Percentiles rank a stretch among this genome's conserved stretches.
Evolutionary conservation across 2,113 vertebrate genomes (phyloP).

Genomic region (Excalfactoria chinensis): DNA sequence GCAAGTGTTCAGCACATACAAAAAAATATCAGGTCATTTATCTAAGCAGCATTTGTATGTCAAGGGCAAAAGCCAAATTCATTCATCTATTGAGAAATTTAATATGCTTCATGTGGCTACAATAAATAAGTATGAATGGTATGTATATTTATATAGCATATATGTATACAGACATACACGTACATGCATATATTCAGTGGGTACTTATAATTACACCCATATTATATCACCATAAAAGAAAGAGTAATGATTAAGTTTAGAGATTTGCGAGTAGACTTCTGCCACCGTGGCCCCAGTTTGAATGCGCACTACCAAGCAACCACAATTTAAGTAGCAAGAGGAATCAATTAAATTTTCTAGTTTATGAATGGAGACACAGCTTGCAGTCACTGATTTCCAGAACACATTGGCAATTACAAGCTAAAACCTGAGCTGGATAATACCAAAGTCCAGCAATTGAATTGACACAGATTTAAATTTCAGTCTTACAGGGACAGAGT

Average conservation of each 20-base stretch:
- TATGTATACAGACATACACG: rapidly evolving
- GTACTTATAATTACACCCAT: not conserved
- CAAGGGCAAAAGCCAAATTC: not conserved
- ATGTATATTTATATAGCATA: not conserved
- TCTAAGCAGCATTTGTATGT: not conserved
- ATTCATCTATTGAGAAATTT: not conserved
- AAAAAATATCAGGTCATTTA: not conserved
- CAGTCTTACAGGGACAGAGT: not conserved
- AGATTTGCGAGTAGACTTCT: not conserved
- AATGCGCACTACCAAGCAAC: not conserved
- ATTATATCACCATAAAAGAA: not conserved
- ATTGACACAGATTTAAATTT: not conserved
- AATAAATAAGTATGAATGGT: not conserved
- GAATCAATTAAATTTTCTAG: conserved; percentile 33
- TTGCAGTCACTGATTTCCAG: not conserved
- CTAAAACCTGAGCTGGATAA: not conserved
- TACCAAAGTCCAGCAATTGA: not conserved
- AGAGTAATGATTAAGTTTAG: not conserved
- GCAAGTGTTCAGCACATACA: not conserved
- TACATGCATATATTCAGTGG: not conserved
- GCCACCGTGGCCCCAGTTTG: not conserved
- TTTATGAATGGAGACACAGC: not conserved
- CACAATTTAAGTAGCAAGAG: not conserved
- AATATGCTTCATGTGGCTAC: not conserved
- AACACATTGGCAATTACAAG: not conserved